A percentile compares a stretch with the other conserved stretches of the same genome.
phyloP scores from a whole-genome alignment of 1,140 invertebrate genomes.

The Aleiodes sp. region DNA sequence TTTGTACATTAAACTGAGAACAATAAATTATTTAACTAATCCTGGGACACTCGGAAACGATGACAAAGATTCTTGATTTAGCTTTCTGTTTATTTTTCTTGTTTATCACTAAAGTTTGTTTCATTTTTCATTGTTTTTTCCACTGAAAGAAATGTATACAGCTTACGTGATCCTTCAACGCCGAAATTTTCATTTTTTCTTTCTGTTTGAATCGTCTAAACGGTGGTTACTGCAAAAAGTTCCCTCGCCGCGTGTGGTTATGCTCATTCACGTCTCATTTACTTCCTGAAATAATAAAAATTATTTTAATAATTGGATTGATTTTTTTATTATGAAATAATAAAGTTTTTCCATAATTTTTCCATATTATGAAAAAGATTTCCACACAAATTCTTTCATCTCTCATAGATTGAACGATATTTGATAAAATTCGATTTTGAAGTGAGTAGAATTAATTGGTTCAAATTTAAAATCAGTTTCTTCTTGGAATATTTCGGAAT shows the following conservation, averaged over 20 bases:
- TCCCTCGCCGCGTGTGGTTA: neutral
- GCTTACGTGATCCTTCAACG: neutral
- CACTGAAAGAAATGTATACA: slow-evolving; percentile 49
- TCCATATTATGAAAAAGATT: too few relatives aligned
- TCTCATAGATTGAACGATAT: too few relatives aligned
- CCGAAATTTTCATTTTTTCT: too few relatives aligned
- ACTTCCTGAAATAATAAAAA: slow-evolving; percentile 45
- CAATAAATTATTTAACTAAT: slow-evolving; percentile 5
- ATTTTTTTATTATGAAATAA: too few relatives aligned
- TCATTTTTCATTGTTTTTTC: neutral
- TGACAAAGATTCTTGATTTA: too few relatives aligned
- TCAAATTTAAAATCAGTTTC: too few relatives aligned
- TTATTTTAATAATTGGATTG: slow-evolving; percentile 20
- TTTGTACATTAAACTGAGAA: slow-evolving; percentile 9
- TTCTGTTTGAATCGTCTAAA: slow-evolving; percentile 8
- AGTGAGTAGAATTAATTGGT: too few relatives aligned
- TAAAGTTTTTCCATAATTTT: too few relatives aligned
- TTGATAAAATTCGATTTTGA: too few relatives aligned
- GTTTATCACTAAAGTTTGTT: neutral
- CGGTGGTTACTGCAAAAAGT: slow-evolving; percentile 18
- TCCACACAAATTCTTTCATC: too few relatives aligned
- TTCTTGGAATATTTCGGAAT: too few relatives aligned
- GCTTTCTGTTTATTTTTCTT: neutral
- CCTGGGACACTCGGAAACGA: neutral
- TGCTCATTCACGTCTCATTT: slow-evolving; percentile 20